Base-by-base conservation (phyloP, 2,888 invertebrate species). In the Lycia hirtaria region DNA sequence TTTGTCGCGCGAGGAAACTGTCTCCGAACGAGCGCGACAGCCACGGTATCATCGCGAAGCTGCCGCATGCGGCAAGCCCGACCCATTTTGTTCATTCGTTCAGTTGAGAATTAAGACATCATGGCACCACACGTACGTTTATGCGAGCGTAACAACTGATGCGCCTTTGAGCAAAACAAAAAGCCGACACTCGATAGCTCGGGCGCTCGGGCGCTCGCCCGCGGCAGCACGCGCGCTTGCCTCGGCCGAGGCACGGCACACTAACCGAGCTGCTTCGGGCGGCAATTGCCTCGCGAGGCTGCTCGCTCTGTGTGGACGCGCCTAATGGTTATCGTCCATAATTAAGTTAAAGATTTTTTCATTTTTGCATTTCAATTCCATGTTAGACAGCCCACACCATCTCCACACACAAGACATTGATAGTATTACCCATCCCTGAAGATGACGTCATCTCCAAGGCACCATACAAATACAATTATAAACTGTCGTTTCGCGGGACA, bases 161-260 rank as follows among this genome's bases (percentile, higher is more conserved):
- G 62, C 60, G 52, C 53, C 56, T 64, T 65, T 65, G 60, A 65
- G 60, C 65, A 61, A 63, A 63, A 33, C 60, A 57, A 57, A 65
- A 64, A 60, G 41, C 51, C 61, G 61, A 57, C 56, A 61, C 55
- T 48, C 33, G 32, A 38, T 44, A 59, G 62, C 56, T 58, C 58
- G 65, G 59, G 32, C 56, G 50, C 51, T 56, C 40, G 38, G 28
- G 20, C 43, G 52, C 57, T 53, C 56, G 56, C 22, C 38, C 55
- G 53, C 44, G 56, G 56, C 58, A 33, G 56, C 37, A 47, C 47
- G 38, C 37, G 49, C 56, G 55, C 55, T 45, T 54, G 41, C 50
- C 50, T 58, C 58, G 48, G 51, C 44, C 53, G 56, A 40, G 44
- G 53, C 56, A 53, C 56, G 60, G 48, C 48, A 52, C 43, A 56